phyloP scores from a whole-genome alignment of 2,797 vertebrate genomes.

The Dallia pectoralis region DNA sequence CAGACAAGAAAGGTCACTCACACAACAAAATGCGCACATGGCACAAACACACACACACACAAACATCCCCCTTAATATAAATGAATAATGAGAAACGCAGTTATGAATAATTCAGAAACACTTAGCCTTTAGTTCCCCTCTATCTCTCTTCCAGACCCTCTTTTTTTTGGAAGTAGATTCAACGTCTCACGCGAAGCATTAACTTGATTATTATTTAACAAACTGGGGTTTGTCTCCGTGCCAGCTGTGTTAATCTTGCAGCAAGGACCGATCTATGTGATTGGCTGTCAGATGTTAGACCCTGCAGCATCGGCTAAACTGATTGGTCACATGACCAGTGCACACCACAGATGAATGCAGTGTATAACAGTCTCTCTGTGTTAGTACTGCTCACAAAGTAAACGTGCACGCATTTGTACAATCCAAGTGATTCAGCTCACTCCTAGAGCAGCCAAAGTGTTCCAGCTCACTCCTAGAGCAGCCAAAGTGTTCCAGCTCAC shows the following conservation, averaged over 20 bases:
- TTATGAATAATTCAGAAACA: slow-evolving; percentile 58
- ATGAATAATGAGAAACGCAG: slow-evolving; percentile 59
- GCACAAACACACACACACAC: slow-evolving; percentile 12
- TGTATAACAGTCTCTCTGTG: background rate
- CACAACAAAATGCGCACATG: slow-evolving; percentile 57
- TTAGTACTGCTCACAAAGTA: background rate
- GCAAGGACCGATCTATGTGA: slow-evolving; percentile 16
- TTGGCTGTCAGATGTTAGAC: slow-evolving; percentile 12
- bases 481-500: too few relatives aligned
- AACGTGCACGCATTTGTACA: background rate
- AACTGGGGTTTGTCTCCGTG: slow-evolving; percentile 35
- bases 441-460: too few relatives aligned
- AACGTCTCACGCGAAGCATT: slow-evolving; percentile 47
- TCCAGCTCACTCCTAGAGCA: background rate
- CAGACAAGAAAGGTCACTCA: slow-evolving; percentile 73
- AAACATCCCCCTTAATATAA: slow-evolving; percentile 38
- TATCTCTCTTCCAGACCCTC: slow-evolving; percentile 24
- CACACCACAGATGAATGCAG: background rate
- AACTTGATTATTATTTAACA: slow-evolving; percentile 51
- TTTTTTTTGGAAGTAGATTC: slow-evolving; percentile 17
- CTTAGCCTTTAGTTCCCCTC: slow-evolving; percentile 43
- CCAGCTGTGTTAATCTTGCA: slow-evolving; percentile 30
- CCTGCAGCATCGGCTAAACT: background rate
- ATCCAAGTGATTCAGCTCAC: too few relatives aligned
- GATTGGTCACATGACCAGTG: slow-evolving; percentile 4